Percentiles rank a stretch among this genome's conserved stretches.
These are phyloP conservation scores for Rhegmatorhina hoffmannsi DNA, from an alignment of 2,113 vertebrate genomes.

Conservation along the genomic window DNA sequence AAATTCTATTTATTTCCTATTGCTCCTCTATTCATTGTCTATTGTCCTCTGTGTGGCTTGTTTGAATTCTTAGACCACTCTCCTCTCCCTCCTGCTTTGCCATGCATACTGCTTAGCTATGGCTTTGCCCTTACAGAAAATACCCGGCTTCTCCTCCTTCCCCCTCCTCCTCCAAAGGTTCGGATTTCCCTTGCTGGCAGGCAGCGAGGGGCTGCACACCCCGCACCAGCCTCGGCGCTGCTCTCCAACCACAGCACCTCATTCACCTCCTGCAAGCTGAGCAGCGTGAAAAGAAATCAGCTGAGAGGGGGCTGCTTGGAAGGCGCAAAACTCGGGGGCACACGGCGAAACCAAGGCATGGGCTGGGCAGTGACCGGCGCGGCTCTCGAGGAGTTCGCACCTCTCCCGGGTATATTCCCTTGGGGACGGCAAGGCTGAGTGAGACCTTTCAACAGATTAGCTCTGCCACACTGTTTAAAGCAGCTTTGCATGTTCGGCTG, in stretches of 20 bases:
- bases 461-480: not conserved
- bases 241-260: not conserved
- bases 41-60: not conserved
- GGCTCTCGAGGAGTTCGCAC: not conserved
- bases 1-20: slow-evolving; percentile 6
- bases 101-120: slow-evolving; percentile 1
- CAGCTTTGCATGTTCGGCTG: not conserved
- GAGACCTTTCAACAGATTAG: slow-evolving; percentile 41
- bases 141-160: slow-evolving; percentile 37
- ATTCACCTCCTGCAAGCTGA: slow-evolving; percentile 42
- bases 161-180: slow-evolving; percentile 43
- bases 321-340: not conserved
- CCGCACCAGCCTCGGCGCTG: not conserved
- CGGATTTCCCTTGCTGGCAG: slow-evolving; percentile 54
- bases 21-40: not conserved
- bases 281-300: slow-evolving; percentile 42
- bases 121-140: slow-evolving; percentile 47
- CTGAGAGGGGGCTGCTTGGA: slow-evolving; percentile 13
- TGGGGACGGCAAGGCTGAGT: not conserved
- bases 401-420: not conserved
- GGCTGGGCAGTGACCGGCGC: not conserved
- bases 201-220: slow-evolving; percentile 34
- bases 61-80: not conserved
- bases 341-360: not conserved
- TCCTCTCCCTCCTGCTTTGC: slow-evolving; percentile 35